Percentiles rank a stretch among this genome's conserved stretches.
phyloP scores from a whole-genome alignment of 2,888 invertebrate species.

The Rotaria sp. region DNA sequence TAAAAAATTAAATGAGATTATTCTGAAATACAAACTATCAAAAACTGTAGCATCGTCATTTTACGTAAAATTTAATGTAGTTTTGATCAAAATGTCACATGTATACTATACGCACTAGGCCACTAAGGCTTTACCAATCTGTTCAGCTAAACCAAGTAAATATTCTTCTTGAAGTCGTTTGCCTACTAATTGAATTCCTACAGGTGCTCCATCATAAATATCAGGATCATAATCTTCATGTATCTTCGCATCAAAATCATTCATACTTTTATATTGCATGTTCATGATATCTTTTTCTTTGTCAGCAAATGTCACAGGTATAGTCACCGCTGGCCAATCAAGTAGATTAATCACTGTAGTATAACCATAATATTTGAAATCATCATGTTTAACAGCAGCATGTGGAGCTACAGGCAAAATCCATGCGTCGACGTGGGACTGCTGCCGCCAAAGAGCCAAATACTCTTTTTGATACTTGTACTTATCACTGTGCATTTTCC shows the following conservation, averaged over 20 bases:
- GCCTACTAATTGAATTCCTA: not conserved
- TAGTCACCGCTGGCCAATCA: not conserved
- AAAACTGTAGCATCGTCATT: no score
- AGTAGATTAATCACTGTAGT: not conserved
- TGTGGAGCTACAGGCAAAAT: not conserved
- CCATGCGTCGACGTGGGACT: not conserved
- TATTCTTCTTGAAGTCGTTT: constrained; percentile 4
- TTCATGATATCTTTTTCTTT: not conserved
- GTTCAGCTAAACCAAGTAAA: not conserved
- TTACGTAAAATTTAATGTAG: no score
- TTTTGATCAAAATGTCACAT: no score
- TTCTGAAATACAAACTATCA: no score
- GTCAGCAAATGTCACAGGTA: not conserved
- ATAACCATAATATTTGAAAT: not conserved
- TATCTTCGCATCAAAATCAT: not conserved
- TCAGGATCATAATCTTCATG: not conserved
- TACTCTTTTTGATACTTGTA: not conserved
- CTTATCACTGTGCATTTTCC: not conserved
- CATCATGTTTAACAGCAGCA: not conserved
- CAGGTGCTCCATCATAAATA: constrained; percentile 3
- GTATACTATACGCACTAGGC: no score
- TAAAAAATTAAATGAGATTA: no score
- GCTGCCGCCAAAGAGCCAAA: not conserved
- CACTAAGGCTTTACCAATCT: no score
- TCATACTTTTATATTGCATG: not conserved